Evolutionary conservation across 2,888 invertebrate species (phyloP), one percentile per base, ranked within the genome.

Genomic region (Laothoe populi): DNA sequence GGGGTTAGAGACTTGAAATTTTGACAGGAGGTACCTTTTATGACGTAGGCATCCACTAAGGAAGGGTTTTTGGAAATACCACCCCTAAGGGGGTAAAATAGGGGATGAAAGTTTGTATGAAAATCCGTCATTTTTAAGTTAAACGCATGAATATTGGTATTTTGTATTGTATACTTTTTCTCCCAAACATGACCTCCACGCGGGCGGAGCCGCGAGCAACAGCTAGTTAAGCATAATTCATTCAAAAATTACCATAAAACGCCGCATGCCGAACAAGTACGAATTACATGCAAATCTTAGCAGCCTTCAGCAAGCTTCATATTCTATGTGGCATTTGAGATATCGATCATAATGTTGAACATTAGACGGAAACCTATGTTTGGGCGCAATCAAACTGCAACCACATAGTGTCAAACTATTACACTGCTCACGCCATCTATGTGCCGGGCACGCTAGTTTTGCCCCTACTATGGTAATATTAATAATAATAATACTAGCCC

Each of bases 401-500:
- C 67, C 70, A 69, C 61, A 61, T 67, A 73, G 81, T 85, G 86
- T 85, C 83, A 83, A 83, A 79, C 81, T 79, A 81, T 79, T 81
- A 81, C 69, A 68, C 57, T 10, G 68, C 76, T 77, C 85, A 84
- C 84, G 85, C 81, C 83, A 84, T 78, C 83, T 82, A 77, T 66
- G 65, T 74, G 68, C 16, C 24, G 1, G 73, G 73, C 84, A 85
- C 83, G 82, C 80, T 60, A 82, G 61, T 8, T n/a, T 7, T 13
- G 58, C 75, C 75, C 53, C 75, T 84, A 84, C 81, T 65, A 79
- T 5, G 24, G 31, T 40, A n/a, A 3, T 3, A 4, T 11, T 19
- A 11, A 23, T 0, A 38, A 38, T 38, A 38, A 38, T 35, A 35
- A 35, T n/a, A n/a, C n/a, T n/a, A n/a, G n/a, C n/a, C n/a, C n/a